Evolutionary conservation across 1,140 invertebrate species (phyloP).

Genomic region (Polypedilum vanderplanki): DNA sequence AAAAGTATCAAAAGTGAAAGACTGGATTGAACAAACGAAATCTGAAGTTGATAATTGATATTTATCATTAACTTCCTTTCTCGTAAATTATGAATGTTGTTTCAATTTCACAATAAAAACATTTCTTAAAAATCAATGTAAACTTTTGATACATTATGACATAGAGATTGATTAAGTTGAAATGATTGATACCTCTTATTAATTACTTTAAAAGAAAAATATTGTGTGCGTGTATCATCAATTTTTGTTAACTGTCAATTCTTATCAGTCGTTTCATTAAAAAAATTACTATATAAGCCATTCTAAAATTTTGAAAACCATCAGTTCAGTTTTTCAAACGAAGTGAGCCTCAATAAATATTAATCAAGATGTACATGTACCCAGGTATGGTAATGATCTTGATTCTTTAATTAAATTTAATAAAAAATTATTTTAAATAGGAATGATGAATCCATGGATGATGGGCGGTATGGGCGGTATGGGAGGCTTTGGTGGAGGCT

Average conservation of each 20-base stretch:
- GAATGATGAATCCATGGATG: neutral
- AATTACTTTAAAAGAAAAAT: neutral
- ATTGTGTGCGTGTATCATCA: neutral
- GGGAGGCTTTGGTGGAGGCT: neutral
- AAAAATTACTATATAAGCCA: neutral
- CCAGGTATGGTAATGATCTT: neutral
- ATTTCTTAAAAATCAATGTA: neutral
- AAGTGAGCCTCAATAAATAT: neutral
- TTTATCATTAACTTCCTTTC: neutral
- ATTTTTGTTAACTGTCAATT: neutral
- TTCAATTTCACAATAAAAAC: neutral
- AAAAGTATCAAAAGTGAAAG: slow-evolving; percentile 43
- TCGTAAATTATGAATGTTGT: neutral
- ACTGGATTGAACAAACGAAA: slow-evolving; percentile 42
- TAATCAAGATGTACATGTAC: neutral
- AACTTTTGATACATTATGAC: neutral
- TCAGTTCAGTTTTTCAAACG: neutral
- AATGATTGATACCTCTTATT: neutral
- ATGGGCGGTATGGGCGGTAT: neutral
- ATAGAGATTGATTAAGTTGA: neutral
- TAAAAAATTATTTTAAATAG: neutral
- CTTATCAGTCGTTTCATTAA: neutral
- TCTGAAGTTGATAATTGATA: slow-evolving; percentile 32
- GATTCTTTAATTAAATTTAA: neutral
- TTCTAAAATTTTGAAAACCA: neutral